These are phyloP conservation scores for Xanthostigma xanthostigma DNA, from an alignment of 2,888 invertebrate genomes.

Conservation along the genomic window DNA sequence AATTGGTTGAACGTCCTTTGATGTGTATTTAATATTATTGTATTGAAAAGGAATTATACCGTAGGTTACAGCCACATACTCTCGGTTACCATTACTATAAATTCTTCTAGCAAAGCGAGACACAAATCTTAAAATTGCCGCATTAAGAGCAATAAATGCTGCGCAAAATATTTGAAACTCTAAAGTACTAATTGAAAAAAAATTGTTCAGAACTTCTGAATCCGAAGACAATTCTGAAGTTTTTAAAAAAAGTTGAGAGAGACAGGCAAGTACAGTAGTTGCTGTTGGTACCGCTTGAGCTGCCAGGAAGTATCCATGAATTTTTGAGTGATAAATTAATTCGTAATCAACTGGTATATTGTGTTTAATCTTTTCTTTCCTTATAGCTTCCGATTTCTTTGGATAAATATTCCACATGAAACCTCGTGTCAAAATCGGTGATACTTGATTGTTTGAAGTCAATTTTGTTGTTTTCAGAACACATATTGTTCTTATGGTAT, in stretches of 20 bases:
- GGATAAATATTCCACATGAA: not conserved
- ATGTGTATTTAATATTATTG: slow-evolving; percentile 14
- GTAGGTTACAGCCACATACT: slow-evolving; percentile 21
- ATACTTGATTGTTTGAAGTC: not conserved
- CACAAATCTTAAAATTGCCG: slow-evolving; percentile 17
- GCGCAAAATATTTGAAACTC: slow-evolving; percentile 12
- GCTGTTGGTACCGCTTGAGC: slow-evolving; percentile 18
- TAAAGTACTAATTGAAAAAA: no score
- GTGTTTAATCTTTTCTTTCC: slow-evolving; percentile 13
- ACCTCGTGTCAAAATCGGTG: not conserved
- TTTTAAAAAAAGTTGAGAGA: not conserved
- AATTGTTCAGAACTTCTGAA: no score
- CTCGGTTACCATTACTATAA: slow-evolving; percentile 19
- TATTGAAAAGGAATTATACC: slow-evolving; percentile 17
- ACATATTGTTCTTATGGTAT: not conserved
- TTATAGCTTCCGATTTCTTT: not conserved
- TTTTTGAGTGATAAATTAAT: slow-evolving; percentile 23
- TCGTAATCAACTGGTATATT: slow-evolving; percentile 21
- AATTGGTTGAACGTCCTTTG: slow-evolving; percentile 17
- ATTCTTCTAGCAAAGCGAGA: slow-evolving; percentile 23
- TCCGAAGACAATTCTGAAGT: no score
- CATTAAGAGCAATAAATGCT: slow-evolving; percentile 15
- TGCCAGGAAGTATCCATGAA: slow-evolving; percentile 19
- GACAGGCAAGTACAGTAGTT: slow-evolving; percentile 11
- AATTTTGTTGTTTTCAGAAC: not conserved